Conservation (phyloP, 1,140 invertebrate genomes). For the Antheraea pernyi region DNA sequence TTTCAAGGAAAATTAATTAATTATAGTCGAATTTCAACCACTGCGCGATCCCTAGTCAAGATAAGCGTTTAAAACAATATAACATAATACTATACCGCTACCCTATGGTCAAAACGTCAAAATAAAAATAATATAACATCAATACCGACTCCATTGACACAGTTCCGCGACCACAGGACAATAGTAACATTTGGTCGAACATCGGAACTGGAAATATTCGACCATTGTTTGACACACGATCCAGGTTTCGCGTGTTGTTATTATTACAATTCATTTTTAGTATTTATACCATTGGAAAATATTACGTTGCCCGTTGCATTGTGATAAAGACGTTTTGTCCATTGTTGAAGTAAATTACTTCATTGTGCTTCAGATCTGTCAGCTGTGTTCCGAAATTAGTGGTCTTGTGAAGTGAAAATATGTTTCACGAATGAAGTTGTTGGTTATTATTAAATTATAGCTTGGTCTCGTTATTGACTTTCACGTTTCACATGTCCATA, state of each 20-base stretch:
- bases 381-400: slow-evolving; percentile 9
- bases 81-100: no score
- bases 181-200: slow-evolving; percentile 59
- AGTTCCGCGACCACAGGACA: slow-evolving; percentile 23
- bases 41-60: no score
- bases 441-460: background rate
- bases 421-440: background rate
- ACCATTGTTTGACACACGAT: slow-evolving; percentile 52
- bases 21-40: no score
- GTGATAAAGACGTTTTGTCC: slow-evolving; percentile 36
- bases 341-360: slow-evolving; percentile 20
- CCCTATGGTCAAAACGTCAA: no score
- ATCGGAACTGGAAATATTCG: slow-evolving; percentile 56
- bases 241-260: slow-evolving; percentile 42
- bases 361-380: slow-evolving; percentile 4
- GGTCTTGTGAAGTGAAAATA: background rate
- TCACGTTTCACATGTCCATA: background rate
- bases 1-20: no score
- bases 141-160: background rate
- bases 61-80: no score
- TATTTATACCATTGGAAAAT: slow-evolving; percentile 30
- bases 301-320: slow-evolving; percentile 29
- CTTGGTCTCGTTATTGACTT: background rate
- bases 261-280: slow-evolving; percentile 42
- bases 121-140: no score